A percentile compares a stretch with the other conserved stretches of the same genome.
phyloP scores from a whole-genome alignment of 2,888 invertebrate genomes.

The Tetheella fluctuosa region DNA sequence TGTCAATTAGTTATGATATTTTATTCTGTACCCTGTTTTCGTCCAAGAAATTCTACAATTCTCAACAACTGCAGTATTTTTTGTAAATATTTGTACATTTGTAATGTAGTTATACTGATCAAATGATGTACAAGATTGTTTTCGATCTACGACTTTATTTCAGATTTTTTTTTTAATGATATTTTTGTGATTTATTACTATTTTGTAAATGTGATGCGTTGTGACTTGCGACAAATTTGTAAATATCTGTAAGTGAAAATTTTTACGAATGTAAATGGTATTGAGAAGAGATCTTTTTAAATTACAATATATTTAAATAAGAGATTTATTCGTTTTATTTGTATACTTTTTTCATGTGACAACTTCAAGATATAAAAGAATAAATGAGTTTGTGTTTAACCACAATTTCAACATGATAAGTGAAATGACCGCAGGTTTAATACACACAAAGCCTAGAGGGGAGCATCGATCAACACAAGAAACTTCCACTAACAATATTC shows the following conservation, averaged over 20 bases:
- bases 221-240: slow-evolving; percentile 58
- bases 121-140: slow-evolving; percentile 48
- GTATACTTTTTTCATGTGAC: background rate
- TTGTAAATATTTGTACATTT: slow-evolving; percentile 39
- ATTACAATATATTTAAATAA: slow-evolving; percentile 66
- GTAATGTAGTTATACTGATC: slow-evolving; percentile 43
- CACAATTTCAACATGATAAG: too few relatives aligned
- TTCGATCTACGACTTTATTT: slow-evolving; percentile 56
- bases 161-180: slow-evolving; percentile 49
- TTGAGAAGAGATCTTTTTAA: slow-evolving; percentile 76
- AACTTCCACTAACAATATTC: too few relatives aligned
- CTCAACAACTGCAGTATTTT: slow-evolving; percentile 41
- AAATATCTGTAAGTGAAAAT: slow-evolving; percentile 64
- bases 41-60: slow-evolving; percentile 20
- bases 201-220: slow-evolving; percentile 65
- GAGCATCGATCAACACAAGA: too few relatives aligned
- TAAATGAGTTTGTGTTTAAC: too few relatives aligned
- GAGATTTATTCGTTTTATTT: slow-evolving; percentile 46
- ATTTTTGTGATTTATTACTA: slow-evolving; percentile 38
- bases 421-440: too few relatives aligned
- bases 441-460: too few relatives aligned
- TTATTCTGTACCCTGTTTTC: slow-evolving; percentile 3
- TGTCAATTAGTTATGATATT: background rate
- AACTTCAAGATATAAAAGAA: too few relatives aligned
- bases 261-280: slow-evolving; percentile 71